Percentiles rank a stretch among this genome's conserved stretches.
These are phyloP conservation scores for Ardeotis arabs DNA, from an alignment of 2,113 vertebrate genomes.

Conservation along the genomic window DNA sequence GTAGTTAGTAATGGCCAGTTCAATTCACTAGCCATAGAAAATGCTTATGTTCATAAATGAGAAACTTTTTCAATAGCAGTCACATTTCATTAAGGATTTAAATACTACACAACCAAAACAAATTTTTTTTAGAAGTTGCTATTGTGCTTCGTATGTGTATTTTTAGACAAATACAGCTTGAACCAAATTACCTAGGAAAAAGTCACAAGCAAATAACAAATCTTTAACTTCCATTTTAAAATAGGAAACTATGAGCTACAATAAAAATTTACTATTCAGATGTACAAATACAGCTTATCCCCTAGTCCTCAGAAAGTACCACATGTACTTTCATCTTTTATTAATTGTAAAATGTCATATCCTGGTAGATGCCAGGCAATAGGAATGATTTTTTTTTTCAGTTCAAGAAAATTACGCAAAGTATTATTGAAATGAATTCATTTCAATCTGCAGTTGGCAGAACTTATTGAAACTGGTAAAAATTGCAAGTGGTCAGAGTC, in stretches of 20 bases:
- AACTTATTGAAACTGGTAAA: background rate
- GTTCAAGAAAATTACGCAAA: background rate
- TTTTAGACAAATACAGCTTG: background rate
- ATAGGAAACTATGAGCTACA: background rate
- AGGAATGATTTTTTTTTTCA: background rate
- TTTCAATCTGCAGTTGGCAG: background rate
- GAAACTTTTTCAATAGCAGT: background rate
- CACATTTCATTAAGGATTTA: background rate
- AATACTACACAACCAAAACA: background rate
- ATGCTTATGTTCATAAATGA: background rate
- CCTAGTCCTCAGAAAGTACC: background rate
- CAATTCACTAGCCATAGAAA: background rate
- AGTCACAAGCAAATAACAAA: background rate
- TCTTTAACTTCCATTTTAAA: background rate
- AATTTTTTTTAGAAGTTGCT: background rate
- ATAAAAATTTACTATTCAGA: background rate
- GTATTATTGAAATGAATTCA: background rate
- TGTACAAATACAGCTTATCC: background rate
- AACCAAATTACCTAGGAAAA: background rate
- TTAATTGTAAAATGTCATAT: background rate
- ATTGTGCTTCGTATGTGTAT: background rate
- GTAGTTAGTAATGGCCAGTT: background rate
- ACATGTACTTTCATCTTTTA: background rate
- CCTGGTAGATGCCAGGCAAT: background rate
- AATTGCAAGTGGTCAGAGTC: background rate